Base-by-base conservation (phyloP, 1,140 invertebrate genomes). In the Megathymus violae region DNA sequence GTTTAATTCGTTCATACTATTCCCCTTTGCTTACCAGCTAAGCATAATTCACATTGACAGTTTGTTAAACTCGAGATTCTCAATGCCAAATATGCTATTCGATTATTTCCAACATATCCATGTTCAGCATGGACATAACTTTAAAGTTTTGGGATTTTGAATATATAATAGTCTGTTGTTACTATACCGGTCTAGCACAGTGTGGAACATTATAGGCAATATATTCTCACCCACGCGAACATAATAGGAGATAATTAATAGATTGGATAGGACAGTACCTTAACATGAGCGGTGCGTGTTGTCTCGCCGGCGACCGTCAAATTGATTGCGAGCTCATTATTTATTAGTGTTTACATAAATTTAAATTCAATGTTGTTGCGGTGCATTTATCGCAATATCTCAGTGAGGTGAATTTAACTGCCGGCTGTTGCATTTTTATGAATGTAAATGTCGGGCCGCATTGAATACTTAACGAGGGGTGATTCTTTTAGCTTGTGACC, bases 221-320 rank as follows among this genome's bases (percentile, higher is more conserved):
- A 43, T 54, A 43, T 43, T 27, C 54, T 52, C 74, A 56, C 75
- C 75, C 67, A 77, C 54, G 54, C 54, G 27, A 41, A 46, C 41
- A 19, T 58, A 44, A 34, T 13, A 22, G 34, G 13, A 58, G 54
- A 58, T 58, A 58, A 58, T 58, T 46, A 58, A 58, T 46, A 58
- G 27, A 58, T 58, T 58, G 54, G 19, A 58, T 58, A 58, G 15
- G 54, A 58, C 54, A 58, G 15, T 58, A 58, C 46, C 41, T 58
- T 46, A 58, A 58, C 15, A 34, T 36, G 41, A 34, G 41, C 27
- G 54, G 43, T n/a, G 34, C 27, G 43, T 58, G 54, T 58, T 58
- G 41, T 56, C 51, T 58, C 4, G 15, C 40, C 22, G 52, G 19
- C 52, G 19, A 11, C 41, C 52, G 52, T 44, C 52, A 19, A 14